These are phyloP conservation scores for Trypoxylon attenuatum DNA, from an alignment of 2,888 invertebrate species.

Conservation along the genomic window DNA sequence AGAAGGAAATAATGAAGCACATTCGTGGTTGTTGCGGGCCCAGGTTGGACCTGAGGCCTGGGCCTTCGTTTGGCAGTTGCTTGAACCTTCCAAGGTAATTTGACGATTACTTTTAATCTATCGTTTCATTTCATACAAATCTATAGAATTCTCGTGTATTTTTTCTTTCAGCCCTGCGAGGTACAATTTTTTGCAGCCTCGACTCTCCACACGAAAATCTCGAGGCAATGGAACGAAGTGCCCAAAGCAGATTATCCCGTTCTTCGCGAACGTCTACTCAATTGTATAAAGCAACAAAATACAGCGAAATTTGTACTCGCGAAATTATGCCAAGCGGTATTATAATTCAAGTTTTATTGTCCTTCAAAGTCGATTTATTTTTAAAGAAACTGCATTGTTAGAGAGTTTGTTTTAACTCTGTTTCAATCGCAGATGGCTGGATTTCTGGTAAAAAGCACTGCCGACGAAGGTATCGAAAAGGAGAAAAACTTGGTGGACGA, in stretches of 20 bases:
- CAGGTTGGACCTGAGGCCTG: slow-evolving; percentile 93
- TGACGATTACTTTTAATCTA: not conserved
- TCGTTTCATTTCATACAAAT: not conserved
- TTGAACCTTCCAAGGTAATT: slow-evolving; percentile 86
- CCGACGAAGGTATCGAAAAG: slow-evolving; percentile 76
- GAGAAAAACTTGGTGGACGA: slow-evolving; percentile 83
- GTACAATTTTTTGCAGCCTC: slow-evolving; percentile 96
- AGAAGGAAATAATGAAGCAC: slow-evolving; percentile 84
- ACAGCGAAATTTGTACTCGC: slow-evolving; percentile 91
- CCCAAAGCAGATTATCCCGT: slow-evolving; percentile 86
- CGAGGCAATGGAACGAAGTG: slow-evolving; percentile 91
- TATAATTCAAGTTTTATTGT: too few relatives aligned
- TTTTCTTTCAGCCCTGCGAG: slow-evolving; percentile 78
- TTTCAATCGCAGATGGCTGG: slow-evolving; percentile 90
- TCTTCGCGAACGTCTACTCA: slow-evolving; percentile 85
- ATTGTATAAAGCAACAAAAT: slow-evolving; percentile 84
- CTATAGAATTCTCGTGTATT: not conserved
- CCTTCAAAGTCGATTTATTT: too few relatives aligned
- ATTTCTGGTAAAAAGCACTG: slow-evolving; percentile 83
- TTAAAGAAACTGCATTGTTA: too few relatives aligned
- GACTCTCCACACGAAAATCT: slow-evolving; percentile 90
- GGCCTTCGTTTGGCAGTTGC: slow-evolving; percentile 93
- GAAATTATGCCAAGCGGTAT: slow-evolving; percentile 90
- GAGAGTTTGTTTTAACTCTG: not conserved
- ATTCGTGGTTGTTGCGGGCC: slow-evolving; percentile 89